Conservation (phyloP, 2,113 vertebrate species). For the Sinocyclocheilus grahami region DNA sequence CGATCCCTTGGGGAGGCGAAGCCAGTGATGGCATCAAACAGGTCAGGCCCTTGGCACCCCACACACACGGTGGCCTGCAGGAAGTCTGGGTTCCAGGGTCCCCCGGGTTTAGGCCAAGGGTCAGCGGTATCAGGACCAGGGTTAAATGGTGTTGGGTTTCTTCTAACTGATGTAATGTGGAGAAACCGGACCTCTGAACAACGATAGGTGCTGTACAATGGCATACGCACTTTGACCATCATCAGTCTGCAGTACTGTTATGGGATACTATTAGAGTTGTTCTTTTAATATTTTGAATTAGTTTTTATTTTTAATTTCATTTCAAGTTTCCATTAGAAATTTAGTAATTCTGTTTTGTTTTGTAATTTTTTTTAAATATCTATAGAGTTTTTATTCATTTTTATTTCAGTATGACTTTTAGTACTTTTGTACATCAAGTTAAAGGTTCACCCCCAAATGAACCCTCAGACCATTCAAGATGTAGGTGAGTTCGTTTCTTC, state of each 20-base stretch:
- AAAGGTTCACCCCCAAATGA: too few relatives aligned
- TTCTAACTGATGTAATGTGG: conserved; percentile 65
- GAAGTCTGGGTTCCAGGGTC: conserved; percentile 67
- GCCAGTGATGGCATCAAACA: conserved; percentile 18
- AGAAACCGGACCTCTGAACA: background rate
- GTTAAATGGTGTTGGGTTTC: conserved; percentile 64
- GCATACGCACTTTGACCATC: background rate
- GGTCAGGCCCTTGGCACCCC: conserved; percentile 52
- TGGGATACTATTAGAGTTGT: too few relatives aligned
- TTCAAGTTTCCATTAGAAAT: too few relatives aligned
- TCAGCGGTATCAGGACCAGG: conserved; percentile 51
- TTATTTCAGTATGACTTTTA: too few relatives aligned
- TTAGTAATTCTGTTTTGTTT: too few relatives aligned
- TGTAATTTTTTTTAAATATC: too few relatives aligned
- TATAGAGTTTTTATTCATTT: too few relatives aligned
- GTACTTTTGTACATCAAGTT: too few relatives aligned
- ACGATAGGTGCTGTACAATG: background rate
- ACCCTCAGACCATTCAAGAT: too few relatives aligned
- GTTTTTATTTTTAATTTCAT: too few relatives aligned
- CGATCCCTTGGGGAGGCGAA: conserved; percentile 44
- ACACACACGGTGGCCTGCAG: conserved; percentile 59
- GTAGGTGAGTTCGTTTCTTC: too few relatives aligned
- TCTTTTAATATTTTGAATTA: too few relatives aligned
- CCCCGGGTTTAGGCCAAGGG: conserved; percentile 59
- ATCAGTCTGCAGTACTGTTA: background rate